Evolutionary conservation across 2,888 invertebrate genomes (phyloP), one percentile per base, ranked within the genome.

Genomic region (Pimpla rufipes): DNA sequence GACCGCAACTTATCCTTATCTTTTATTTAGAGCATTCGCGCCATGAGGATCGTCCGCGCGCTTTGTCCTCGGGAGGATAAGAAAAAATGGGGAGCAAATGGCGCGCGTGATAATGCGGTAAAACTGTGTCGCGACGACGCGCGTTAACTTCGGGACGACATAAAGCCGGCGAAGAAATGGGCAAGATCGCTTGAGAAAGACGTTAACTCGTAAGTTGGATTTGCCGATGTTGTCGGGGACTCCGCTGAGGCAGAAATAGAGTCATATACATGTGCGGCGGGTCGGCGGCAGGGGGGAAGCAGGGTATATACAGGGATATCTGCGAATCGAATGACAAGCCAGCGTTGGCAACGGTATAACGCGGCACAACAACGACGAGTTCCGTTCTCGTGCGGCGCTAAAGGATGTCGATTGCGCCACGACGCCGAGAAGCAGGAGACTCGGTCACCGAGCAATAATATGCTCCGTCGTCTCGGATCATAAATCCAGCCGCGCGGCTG

Each of bases 351-450:
- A 88, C 86, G 88, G 87, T 87, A 86, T 87, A 88, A 78, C 83
- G 64, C 55, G 50, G 81, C 83, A 66, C 79, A 83, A 70, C 86
- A 74, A 86, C 79, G 85, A 83, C 84, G 85, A 86, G 86, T 87
- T 87, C 86, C 86, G 88, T 87, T 89, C 85, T 79, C 86, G 74
- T 76, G 84, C 79, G 62, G 76, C 83, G 84, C 88, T 87, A 86
- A 90, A 90, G 89, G 89, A 90, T 90, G 89, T 89, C 90, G 90
- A 90, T 90, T 90, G 90, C 86, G 68, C 81, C 71, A 83, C 57
- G 62, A 75, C 66, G 74, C 83, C 71, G 84, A 83, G 86, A 55
- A 57, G 76, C 47, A 66, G 70, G 77, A 50, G 83, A 85, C 85
- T 85, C 85, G 85, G 83, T 85, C 86, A 85, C 75, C 85, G 78